Evolutionary conservation across 2,113 vertebrate species (phyloP).

Genomic region (Vicugna pacos): DNA sequence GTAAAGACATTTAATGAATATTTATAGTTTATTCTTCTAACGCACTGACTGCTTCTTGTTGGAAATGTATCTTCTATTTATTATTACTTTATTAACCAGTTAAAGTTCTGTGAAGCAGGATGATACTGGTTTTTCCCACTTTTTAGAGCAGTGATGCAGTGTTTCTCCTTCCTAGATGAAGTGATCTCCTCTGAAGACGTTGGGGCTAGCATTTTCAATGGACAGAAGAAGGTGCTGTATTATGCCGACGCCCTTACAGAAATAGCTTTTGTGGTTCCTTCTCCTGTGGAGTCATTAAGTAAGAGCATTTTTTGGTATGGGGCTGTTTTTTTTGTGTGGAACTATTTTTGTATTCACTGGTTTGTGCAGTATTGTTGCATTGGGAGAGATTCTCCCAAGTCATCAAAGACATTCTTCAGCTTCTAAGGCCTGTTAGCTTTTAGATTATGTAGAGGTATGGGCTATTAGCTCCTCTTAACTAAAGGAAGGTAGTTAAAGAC

Average conservation of each 20-base stretch:
- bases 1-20: constrained; percentile 34
- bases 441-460: constrained; percentile 23
- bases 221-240: constrained; percentile 96
- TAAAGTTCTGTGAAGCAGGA: constrained; percentile 29
- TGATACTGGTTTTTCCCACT: background rate
- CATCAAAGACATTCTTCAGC: constrained; percentile 14
- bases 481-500: background rate
- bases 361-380: constrained; percentile 12
- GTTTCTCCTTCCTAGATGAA: constrained; percentile 89
- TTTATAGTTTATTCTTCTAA: constrained; percentile 44
- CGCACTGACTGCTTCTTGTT: background rate
- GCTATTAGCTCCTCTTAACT: background rate
- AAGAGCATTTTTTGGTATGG: constrained; percentile 81
- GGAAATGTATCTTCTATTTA: constrained; percentile 12
- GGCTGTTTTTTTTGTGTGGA: background rate
- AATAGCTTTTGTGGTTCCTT: constrained; percentile 97
- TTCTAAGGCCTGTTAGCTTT: constrained; percentile 49
- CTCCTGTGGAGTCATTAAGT: constrained; percentile 93
- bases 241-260: constrained; percentile 97
- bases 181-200: constrained; percentile 89
- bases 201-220: constrained; percentile 95
- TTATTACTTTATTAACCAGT: constrained; percentile 50
- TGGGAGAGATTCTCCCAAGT: constrained; percentile 48
- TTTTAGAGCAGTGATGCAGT: constrained; percentile 46
- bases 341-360: constrained; percentile 57